phyloP scores from a whole-genome alignment of 2,113 vertebrate species.

The Triplophysa tibetana region DNA sequence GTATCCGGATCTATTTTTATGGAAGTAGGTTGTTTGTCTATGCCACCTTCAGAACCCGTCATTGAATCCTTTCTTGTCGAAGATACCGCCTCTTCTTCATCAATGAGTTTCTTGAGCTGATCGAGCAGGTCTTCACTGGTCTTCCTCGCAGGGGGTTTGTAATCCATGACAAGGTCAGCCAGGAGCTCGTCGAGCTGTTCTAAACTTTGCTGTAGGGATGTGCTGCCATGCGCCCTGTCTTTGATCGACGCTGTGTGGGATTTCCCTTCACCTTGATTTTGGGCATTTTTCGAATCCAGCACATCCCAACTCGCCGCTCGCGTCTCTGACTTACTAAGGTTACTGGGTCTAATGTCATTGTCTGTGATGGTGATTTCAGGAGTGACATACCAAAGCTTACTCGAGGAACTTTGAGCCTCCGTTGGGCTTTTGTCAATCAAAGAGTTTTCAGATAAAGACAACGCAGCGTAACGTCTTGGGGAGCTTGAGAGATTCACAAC shows the following conservation, averaged over 20 bases:
- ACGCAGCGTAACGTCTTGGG: slow-evolving; percentile 91
- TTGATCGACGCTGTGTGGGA: slow-evolving; percentile 60
- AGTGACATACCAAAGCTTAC: slow-evolving; percentile 90
- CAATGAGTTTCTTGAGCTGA: slow-evolving; percentile 85
- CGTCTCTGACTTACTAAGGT: slow-evolving; percentile 70
- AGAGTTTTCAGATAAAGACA: slow-evolving; percentile 94
- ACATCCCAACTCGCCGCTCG: slow-evolving; percentile 84
- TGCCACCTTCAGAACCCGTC: slow-evolving; percentile 64
- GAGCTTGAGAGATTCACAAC: slow-evolving; percentile 96
- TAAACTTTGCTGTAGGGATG: slow-evolving; percentile 88
- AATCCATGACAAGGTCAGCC: slow-evolving; percentile 93
- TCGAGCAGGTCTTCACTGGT: slow-evolving; percentile 81
- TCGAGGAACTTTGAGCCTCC: slow-evolving; percentile 67
- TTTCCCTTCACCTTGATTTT: slow-evolving; percentile 58
- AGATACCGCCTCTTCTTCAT: slow-evolving; percentile 72
- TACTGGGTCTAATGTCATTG: slow-evolving; percentile 83
- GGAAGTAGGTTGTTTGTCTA: slow-evolving; percentile 83
- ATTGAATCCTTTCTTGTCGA: slow-evolving; percentile 68
- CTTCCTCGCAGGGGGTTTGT: slow-evolving; percentile 77
- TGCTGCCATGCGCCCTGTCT: slow-evolving; percentile 74
- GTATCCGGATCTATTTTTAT: slow-evolving; percentile 69
- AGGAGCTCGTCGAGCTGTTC: slow-evolving; percentile 96
- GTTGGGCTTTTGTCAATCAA: slow-evolving; percentile 85
- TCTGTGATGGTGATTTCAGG: slow-evolving; percentile 98
- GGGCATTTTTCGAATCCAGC: slow-evolving; percentile 71